Conservation (phyloP, 2,797 vertebrate genomes). For the Novumbra hubbsi region DNA sequence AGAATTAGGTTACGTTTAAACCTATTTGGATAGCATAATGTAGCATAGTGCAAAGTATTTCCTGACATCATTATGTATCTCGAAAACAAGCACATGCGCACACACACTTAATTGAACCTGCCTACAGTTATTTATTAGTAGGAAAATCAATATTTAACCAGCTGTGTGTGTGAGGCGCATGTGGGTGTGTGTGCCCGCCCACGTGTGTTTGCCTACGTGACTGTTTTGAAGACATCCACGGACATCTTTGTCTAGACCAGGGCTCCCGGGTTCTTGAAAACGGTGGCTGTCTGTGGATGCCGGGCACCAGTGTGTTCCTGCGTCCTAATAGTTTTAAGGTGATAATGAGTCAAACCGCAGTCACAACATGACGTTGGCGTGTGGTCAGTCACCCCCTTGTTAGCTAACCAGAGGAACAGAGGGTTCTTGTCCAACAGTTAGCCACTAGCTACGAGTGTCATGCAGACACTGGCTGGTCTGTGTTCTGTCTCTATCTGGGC, state of each 20-base stretch:
- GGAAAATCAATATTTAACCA: constrained; percentile 31
- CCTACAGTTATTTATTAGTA: constrained; percentile 58
- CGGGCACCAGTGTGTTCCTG: not conserved
- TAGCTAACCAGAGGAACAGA: constrained; percentile 27
- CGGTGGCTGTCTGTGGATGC: not conserved
- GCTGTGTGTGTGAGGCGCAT: constrained; percentile 4
- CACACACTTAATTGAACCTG: constrained; percentile 45
- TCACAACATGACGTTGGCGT: constrained; percentile 23
- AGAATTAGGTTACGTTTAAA: not conserved
- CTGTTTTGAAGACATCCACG: constrained; percentile 50
- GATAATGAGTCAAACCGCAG: not conserved
- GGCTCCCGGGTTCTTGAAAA: not conserved
- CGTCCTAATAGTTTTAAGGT: not conserved
- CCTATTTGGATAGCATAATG: not conserved
- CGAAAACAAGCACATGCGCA: not conserved
- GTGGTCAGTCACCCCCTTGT: constrained; percentile 26
- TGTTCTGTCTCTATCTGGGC: not conserved
- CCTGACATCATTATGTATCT: not conserved
- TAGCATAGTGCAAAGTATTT: no score
- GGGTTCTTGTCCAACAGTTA: constrained; percentile 28
- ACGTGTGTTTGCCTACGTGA: constrained; percentile 1
- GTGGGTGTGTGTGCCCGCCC: not conserved
- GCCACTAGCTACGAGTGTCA: constrained; percentile 8
- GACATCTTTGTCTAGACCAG: not conserved
- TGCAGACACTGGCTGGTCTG: not conserved